Conservation (phyloP, 1,140 invertebrate species). For the Drosophila lowei region DNA sequence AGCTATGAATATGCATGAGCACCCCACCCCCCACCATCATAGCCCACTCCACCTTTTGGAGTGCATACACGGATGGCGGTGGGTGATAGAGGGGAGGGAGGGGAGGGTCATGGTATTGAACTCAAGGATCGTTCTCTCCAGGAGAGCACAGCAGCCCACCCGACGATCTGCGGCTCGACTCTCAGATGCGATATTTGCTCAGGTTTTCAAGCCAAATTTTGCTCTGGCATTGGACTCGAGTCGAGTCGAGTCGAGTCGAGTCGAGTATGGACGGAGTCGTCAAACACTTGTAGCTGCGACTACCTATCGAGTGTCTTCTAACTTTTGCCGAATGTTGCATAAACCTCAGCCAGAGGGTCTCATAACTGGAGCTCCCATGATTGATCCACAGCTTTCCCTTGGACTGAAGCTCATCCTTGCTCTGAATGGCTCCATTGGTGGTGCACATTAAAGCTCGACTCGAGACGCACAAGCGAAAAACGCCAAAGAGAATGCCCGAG, state of each 20-base stretch:
- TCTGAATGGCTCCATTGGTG: no score
- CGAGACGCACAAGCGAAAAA: no score
- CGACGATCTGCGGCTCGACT: background rate
- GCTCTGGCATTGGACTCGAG: slow-evolving; percentile 4
- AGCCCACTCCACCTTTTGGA: slow-evolving; percentile 1
- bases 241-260: no score
- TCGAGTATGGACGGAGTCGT: background rate
- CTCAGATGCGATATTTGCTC: slow-evolving; percentile 19
- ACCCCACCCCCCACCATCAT: slow-evolving; percentile 14
- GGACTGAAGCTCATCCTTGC: no score
- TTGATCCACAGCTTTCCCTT: no score
- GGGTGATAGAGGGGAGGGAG: slow-evolving; percentile 23
- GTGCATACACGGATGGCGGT: background rate
- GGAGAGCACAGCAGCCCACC: slow-evolving; percentile 11
- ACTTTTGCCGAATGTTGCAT: background rate
- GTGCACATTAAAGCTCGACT: no score
- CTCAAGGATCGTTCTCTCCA: slow-evolving; percentile 50
- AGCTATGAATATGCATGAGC: slow-evolving; percentile 71
- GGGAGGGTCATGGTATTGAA: slow-evolving; percentile 52
- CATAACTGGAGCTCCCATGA: no score
- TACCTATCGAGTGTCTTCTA: slow-evolving; percentile 11
- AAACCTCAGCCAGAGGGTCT: no score
- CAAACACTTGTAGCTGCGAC: slow-evolving; percentile 15
- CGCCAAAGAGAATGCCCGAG: no score
- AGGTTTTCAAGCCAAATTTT: background rate